Base-by-base conservation (phyloP, 2,113 vertebrate species). In the Plecturocebus donacophilus region DNA sequence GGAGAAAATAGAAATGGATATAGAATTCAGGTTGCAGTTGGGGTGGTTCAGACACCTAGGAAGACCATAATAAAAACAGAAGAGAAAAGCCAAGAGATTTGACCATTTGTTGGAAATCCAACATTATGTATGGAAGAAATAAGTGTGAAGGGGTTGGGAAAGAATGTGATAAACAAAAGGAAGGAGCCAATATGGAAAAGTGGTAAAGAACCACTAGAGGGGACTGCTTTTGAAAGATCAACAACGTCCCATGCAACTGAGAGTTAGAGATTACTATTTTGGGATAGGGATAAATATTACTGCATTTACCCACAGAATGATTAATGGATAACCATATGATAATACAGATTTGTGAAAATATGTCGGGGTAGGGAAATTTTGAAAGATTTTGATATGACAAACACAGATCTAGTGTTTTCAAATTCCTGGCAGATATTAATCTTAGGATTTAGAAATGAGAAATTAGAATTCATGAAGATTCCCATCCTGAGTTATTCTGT, bases 401-500 rank as follows among this genome's bases (percentile, higher is more conserved):
- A 88, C 7, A 82, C 7, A 85, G 52, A 42, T 92, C 19, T 84
- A 88, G 17, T 64, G 23, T 80, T 97, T 94, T 89, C 25, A 91
- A 89, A 87, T 79, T 95, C 16, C 87, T 95, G 58, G 54, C 8
- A 90, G 61, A 64, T 87, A 84, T 73, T 87, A 92, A 89, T 82
- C 77, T 89, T 82, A 76, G 40, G 16, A 88, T 66, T 92, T 66
- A 58, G 70, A 75, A 91, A 88, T 52, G 21, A 85, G 49, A 94
- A 71, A 68, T 2, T 71, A 11, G 76, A 85, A 89, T 94, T 88
- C 11, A 30, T 91, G 20, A 88, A 42, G 76, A 77, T 86, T 86
- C 52, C 25, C 25, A 71, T 81, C 16, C 76, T 64, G 85, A 68
- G 27, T 85, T 91, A 86, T 56, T 89, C 68, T 91, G 8, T 77